A percentile compares a stretch with the other conserved stretches of the same genome.
phyloP scores from a whole-genome alignment of 2,113 vertebrate species.

The Cyphomyrus plagiostoma region DNA sequence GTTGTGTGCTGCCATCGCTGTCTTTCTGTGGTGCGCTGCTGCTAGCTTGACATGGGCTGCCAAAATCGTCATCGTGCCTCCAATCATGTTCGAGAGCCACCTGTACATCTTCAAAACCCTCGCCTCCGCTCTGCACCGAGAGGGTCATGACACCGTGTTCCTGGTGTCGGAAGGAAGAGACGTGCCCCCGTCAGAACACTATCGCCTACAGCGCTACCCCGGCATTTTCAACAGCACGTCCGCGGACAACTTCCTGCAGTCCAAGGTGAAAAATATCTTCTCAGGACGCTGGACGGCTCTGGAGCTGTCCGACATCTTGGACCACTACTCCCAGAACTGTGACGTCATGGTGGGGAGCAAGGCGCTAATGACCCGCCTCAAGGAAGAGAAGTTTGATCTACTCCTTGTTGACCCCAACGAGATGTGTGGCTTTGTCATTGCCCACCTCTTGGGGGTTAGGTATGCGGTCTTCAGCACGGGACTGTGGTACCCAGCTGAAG shows the following conservation, averaged over 20 bases:
- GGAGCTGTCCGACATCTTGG: conserved; percentile 92
- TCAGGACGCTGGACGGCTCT: conserved; percentile 86
- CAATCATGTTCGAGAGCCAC: conserved; percentile 99
- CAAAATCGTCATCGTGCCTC: conserved; percentile 93
- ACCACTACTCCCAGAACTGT: conserved; percentile 93
- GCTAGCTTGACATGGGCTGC: conserved; percentile 69
- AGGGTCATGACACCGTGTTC: conserved; percentile 86
- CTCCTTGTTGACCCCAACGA: conserved; percentile 96
- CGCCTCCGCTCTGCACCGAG: conserved; percentile 79
- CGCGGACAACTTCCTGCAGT: conserved; percentile 89
- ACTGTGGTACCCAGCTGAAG: conserved; percentile 96
- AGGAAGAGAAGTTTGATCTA: conserved; percentile 82
- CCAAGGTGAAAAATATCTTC: conserved; percentile 95
- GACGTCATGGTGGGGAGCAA: conserved; percentile 83
- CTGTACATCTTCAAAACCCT: conserved; percentile 98
- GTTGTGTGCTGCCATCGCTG: conserved; percentile 61
- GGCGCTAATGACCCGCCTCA: conserved; percentile 72
- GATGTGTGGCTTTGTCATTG: conserved; percentile 97
- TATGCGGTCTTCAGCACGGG: conserved; percentile 96
- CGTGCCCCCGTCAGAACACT: conserved; percentile 75
- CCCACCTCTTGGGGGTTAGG: conserved; percentile 84
- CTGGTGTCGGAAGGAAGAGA: conserved; percentile 90
- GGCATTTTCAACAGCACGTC: conserved; percentile 94
- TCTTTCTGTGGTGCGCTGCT: conserved; percentile 62
- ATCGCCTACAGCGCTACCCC: conserved; percentile 84